Conservation (phyloP, 2,113 vertebrate species). For the Phyllopteryx taeniolatus region DNA sequence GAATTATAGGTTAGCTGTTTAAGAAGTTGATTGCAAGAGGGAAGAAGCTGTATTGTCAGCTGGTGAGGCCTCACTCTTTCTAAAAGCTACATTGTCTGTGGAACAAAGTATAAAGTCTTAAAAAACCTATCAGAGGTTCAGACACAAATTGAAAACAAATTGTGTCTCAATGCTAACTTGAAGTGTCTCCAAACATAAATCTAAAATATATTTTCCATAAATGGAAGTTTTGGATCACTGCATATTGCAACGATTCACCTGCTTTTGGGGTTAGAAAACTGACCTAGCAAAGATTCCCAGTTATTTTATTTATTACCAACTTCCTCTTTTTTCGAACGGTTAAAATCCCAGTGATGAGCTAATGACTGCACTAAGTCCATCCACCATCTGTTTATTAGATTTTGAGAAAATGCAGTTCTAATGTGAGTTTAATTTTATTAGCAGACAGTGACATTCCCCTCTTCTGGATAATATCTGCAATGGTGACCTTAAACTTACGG, state of each 20-base stretch:
- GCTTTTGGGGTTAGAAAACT: conserved; percentile 17
- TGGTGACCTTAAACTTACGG: neutral
- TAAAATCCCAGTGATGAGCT: conserved; percentile 8
- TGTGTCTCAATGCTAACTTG: neutral
- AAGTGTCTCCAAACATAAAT: neutral
- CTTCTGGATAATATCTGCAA: neutral
- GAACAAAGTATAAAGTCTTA: conserved; percentile 35
- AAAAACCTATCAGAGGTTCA: conserved; percentile 45
- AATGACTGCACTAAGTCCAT: neutral
- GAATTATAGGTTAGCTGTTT: too few relatives aligned
- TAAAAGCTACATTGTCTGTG: conserved; percentile 59
- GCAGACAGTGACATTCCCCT: neutral
- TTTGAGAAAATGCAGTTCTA: conserved; percentile 19
- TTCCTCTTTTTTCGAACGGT: conserved; percentile 7
- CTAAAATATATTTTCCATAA: neutral
- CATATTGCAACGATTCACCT: conserved; percentile 31
- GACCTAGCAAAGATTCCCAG: conserved; percentile 7
- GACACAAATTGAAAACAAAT: conserved; percentile 38
- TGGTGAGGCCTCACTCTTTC: conserved; percentile 50
- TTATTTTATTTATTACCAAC: conserved; percentile 12
- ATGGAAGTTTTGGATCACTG: neutral
- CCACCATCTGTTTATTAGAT: conserved; percentile 29
- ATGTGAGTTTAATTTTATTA: conserved; percentile 7
- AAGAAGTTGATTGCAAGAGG: too few relatives aligned
- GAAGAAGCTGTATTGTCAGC: conserved; percentile 60